Conservation (phyloP, 1,140 invertebrate species). For the Macrobrachium rosenbergii region DNA sequence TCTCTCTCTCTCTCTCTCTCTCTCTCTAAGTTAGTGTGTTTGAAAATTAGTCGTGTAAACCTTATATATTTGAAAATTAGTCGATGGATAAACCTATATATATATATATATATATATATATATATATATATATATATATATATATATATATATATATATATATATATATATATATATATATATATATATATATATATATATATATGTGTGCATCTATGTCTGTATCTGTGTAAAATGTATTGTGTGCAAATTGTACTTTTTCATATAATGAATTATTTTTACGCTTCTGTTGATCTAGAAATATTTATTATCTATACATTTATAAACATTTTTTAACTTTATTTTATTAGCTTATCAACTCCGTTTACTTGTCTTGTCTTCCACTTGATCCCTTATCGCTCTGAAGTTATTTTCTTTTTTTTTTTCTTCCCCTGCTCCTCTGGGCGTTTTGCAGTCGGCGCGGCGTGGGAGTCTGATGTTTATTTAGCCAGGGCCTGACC, state of each 20-base stretch:
- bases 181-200: conserved; percentile 8
- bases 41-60: background rate
- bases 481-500: too few species aligned
- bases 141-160: conserved; percentile 24
- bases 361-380: too few species aligned
- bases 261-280: background rate
- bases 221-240: background rate
- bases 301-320: too few species aligned
- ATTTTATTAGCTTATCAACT: too few species aligned
- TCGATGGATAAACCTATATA: too few species aligned
- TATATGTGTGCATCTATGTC: conserved; percentile 16
- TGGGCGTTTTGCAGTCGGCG: too few species aligned
- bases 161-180: conserved; percentile 10
- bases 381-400: background rate
- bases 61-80: too few species aligned
- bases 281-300: background rate
- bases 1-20: conserved; percentile 15
- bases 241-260: background rate
- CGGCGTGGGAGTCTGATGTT: too few species aligned
- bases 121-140: conserved; percentile 4
- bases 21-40: too few species aligned
- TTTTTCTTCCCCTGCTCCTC: background rate
- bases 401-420: background rate
- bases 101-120: too few species aligned
- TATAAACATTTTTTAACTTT: too few species aligned